Evolutionary conservation across 1,140 invertebrate species (phyloP).

Genomic region (Neotoxoptera formosana): DNA sequence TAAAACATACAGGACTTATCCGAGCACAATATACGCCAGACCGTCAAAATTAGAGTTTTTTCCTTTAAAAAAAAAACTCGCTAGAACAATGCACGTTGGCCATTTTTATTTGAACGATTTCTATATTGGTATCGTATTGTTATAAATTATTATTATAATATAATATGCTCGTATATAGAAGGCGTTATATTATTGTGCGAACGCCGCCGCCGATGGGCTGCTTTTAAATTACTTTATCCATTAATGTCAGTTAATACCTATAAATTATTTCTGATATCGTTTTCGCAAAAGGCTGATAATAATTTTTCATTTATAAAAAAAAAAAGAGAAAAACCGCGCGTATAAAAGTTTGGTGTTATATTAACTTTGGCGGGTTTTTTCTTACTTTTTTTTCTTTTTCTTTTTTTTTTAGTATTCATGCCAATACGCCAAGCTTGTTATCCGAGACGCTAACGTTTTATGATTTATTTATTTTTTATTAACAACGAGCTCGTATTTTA

Average conservation of each 20-base stretch:
- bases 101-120: conserved; percentile 1
- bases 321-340: background rate
- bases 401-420: background rate
- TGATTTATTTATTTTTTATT: conserved; percentile 25
- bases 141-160: too few relatives aligned
- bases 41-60: background rate
- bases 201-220: background rate
- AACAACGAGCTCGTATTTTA: conserved; percentile 13
- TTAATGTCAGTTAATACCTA: conserved; percentile 2
- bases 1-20: too few relatives aligned
- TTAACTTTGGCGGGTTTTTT: background rate
- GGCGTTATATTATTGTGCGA: background rate
- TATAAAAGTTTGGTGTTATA: background rate
- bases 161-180: background rate
- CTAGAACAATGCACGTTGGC: background rate
- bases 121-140: background rate
- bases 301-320: background rate
- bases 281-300: background rate
- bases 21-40: background rate
- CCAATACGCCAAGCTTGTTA: background rate
- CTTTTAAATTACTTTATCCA: conserved; percentile 19
- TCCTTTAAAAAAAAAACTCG: background rate
- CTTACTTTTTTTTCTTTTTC: background rate
- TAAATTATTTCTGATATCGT: background rate
- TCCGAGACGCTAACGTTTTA: background rate